Evolutionary conservation across 2,797 vertebrate genomes (phyloP), one percentile per base, ranked within the genome.

Genomic region (Pseudochirops corinnae): DNA sequence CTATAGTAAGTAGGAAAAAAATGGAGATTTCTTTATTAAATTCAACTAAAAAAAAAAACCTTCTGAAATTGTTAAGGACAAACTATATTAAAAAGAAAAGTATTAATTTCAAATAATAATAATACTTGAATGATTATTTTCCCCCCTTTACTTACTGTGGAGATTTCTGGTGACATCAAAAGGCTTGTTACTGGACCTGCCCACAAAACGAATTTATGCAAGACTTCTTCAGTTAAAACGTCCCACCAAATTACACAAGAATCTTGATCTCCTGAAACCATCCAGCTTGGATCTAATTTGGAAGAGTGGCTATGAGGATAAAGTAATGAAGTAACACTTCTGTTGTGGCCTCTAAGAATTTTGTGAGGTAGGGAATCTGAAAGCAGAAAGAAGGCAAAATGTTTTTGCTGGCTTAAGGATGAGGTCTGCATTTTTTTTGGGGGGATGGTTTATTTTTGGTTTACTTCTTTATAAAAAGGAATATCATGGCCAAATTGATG

Each of bases 161-260:
- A 98, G 93, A 98, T 98, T 93, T 98, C 98, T 58, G 99, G 98
- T 62, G 98, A 98, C 91, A 96, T 95, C 52, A 98, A 95, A 91
- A 99, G 97, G 90, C 98, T 98, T 91, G 92, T 98, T 92, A 99
- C 97, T 33, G 98, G 97, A 67, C 99, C 99, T 93, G 98, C 98
- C 1, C 99, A 98, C 92, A 99, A 95, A 92, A 62, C 92, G 95
- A 99, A 99, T 1, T 95, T 98, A 91, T 99, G 98, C 55, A 99
- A 95, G 82, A 97, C 96, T 52, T 96, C 95, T 94, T 98, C 99
- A 28, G 98, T 98, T 96, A 99, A 99, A 53, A 99, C 97, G 96
- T 99, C 97, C 99, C 99, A 99, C 98, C 98, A 98, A 91, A 99
- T 98, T 56, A 99, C 98, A 0, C 96, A 53, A 2, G 99, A 99